A percentile compares a stretch with the other conserved stretches of the same genome.
Conservation (phyloP, 2,888 invertebrate species). For the Allophyes oxyacanthae region DNA sequence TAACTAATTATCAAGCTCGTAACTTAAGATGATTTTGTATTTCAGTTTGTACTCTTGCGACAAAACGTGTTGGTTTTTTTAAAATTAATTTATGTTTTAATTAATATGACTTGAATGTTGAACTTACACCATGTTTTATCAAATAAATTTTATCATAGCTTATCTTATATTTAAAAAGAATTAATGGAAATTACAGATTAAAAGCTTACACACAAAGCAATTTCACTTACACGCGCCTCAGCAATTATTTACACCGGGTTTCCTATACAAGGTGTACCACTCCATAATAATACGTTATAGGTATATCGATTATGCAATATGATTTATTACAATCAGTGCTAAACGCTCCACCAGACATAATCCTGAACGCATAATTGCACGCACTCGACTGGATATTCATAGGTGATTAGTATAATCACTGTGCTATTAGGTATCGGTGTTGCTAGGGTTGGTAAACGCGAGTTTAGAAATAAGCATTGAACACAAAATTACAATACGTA, state of each 20-base stretch:
- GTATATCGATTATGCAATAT: slow-evolving; percentile 50
- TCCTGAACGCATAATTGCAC: slow-evolving; percentile 68
- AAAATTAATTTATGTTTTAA: no score
- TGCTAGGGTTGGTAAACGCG: slow-evolving; percentile 38
- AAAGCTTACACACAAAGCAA: no score
- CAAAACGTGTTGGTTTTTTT: no score
- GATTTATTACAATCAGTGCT: slow-evolving; percentile 67
- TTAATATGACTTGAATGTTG: no score
- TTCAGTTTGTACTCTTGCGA: no score
- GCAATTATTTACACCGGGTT: slow-evolving; percentile 4
- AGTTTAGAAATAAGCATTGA: slow-evolving; percentile 3
- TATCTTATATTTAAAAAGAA: not conserved
- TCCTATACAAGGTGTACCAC: slow-evolving; percentile 6
- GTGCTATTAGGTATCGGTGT: slow-evolving; percentile 45
- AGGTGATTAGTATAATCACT: slow-evolving; percentile 70
- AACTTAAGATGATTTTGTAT: no score
- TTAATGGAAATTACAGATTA: no score
- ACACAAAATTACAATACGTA: no score
- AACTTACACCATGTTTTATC: no score
- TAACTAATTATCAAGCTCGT: no score
- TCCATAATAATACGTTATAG: slow-evolving; percentile 1
- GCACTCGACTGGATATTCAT: slow-evolving; percentile 69
- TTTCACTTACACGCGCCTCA: no score
- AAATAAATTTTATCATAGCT: no score
- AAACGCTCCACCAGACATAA: slow-evolving; percentile 62